phyloP scores from a whole-genome alignment of 2,888 invertebrate genomes.

The Phasia obesa region DNA sequence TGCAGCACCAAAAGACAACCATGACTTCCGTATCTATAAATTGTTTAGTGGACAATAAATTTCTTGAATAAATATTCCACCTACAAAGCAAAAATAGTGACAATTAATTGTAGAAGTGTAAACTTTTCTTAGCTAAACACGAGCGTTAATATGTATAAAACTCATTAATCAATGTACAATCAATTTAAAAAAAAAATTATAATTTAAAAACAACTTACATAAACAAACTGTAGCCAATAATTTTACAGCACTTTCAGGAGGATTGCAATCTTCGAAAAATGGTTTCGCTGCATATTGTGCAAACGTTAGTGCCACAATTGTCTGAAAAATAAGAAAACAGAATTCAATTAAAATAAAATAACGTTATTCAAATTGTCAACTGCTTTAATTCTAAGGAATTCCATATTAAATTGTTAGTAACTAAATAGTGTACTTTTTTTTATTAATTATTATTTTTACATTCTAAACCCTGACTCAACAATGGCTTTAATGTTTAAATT shows the following conservation, averaged over 20 bases:
- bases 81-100: too few species aligned
- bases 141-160: neutral
- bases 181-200: neutral
- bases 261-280: slow-evolving; percentile 89
- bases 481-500: neutral
- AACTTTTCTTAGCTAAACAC: neutral
- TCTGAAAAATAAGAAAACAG: slow-evolving; percentile 82
- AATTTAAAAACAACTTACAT: slow-evolving; percentile 85
- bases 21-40: too few species aligned
- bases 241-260: slow-evolving; percentile 89
- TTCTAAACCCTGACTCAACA: slow-evolving; percentile 18
- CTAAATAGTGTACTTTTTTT: neutral
- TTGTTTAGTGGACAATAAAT: neutral
- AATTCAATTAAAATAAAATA: slow-evolving; percentile 53
- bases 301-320: slow-evolving; percentile 95
- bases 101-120: too few species aligned
- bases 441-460: neutral
- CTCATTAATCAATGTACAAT: slow-evolving; percentile 6
- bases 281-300: slow-evolving; percentile 95
- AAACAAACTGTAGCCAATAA: slow-evolving; percentile 92
- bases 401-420: neutral
- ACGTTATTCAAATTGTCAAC: slow-evolving; percentile 41
- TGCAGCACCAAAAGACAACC: too few species aligned
- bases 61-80: neutral
- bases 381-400: slow-evolving; percentile 22